Base-by-base conservation (phyloP, 2,888 invertebrate genomes). In the Netelia virgata region DNA sequence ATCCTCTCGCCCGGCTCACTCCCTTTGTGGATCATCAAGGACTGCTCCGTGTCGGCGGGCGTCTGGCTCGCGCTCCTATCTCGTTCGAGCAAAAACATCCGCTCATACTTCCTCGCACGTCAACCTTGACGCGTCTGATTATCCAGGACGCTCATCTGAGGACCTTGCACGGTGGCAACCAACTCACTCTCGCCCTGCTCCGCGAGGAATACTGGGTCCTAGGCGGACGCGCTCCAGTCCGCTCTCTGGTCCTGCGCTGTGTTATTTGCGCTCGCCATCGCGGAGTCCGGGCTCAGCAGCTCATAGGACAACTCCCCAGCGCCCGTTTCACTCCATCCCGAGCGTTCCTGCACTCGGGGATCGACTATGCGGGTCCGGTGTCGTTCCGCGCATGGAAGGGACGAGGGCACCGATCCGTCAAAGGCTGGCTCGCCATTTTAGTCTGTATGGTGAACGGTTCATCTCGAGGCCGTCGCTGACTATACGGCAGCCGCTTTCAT, bases 251-350 rank as follows among this genome's bases (percentile, higher is more conserved):
- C 6, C 36, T 57, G 16, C 70, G 70, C 57, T 70, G 70, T 18
- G 14, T 57, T 5, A 41, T 18, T 1, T 70, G 55, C 41, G 63
- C 41, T 9, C 63, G 41, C 0, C 16, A 5, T 1, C 36, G 63
- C 0, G 63, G 16, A 0, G 8, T 41, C n/a, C 63, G 41, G 1
- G 73, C 14, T 73, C 64, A 74, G 1, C 90, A 87, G 43, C 16
- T 87, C 1, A 90, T 90, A 88, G 89, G 84, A 16, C 59, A 88
- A 8, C 80, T 89, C 3, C 89, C 89, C 0, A 14, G 23, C 5
- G 14, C 83, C 2, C 55, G 90, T 36, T 86, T 87, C 1, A 84
- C 50, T 1, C 75, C 53, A 1, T 20, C 75, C 0, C 8, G 63
- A 1, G n/a, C 75, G 0, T 64, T 64, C 10, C 16, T 43, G 8